phyloP scores from a whole-genome alignment of 2,888 invertebrate species.

The Sthenelais limicola region DNA sequence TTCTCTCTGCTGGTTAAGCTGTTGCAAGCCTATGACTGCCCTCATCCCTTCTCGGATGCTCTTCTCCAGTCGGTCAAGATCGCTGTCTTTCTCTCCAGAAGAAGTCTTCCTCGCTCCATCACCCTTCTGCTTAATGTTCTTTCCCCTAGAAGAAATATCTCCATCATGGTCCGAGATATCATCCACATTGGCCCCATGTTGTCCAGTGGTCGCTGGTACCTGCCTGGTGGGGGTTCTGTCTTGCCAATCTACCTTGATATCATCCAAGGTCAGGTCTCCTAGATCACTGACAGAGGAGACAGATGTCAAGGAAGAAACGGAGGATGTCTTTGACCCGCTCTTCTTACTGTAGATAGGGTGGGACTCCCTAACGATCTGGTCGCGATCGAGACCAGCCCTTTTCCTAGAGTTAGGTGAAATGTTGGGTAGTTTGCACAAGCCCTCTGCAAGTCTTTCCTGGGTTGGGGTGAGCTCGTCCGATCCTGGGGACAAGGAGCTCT shows the following conservation, averaged over 20 bases:
- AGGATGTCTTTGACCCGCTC: slow-evolving; percentile 34
- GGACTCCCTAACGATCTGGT: slow-evolving; percentile 23
- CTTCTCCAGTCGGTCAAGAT: slow-evolving; percentile 19
- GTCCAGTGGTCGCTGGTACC: too few relatives aligned
- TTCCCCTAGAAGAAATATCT: too few relatives aligned
- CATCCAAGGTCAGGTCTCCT: slow-evolving; percentile 30
- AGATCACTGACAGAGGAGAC: slow-evolving; percentile 27
- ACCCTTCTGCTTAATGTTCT: neutral
- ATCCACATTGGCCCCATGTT: too few relatives aligned
- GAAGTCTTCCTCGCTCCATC: neutral
- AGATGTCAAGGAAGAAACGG: slow-evolving; percentile 18
- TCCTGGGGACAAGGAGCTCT: slow-evolving; percentile 6
- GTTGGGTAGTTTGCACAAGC: slow-evolving; percentile 2
- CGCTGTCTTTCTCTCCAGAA: neutral
- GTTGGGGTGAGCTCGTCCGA: slow-evolving; percentile 24
- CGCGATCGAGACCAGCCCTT: neutral
- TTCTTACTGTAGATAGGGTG: slow-evolving; percentile 27
- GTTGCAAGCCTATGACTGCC: slow-evolving; percentile 30
- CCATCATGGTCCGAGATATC: neutral
- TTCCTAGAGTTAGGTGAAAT: neutral
- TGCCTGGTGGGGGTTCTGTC: too few relatives aligned
- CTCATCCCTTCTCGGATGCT: slow-evolving; percentile 33
- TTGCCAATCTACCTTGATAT: slow-evolving; percentile 16
- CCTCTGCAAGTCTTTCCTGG: slow-evolving; percentile 18
- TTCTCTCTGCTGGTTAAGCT: slow-evolving; percentile 22